phyloP scores from a whole-genome alignment of 1,140 invertebrate species.

The Formica selysi region DNA sequence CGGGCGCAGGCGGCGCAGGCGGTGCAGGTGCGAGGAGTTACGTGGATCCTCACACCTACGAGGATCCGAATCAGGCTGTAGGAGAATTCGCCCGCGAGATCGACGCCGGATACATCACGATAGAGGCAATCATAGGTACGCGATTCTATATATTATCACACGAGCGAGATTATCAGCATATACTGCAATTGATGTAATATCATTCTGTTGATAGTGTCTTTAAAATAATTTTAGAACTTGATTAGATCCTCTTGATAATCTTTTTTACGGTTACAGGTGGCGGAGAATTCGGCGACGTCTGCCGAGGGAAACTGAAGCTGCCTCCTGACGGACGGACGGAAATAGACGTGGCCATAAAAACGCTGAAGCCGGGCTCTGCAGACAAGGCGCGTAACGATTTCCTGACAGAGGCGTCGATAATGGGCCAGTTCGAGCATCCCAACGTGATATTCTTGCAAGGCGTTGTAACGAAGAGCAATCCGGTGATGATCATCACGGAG shows the following conservation, averaged over 20 bases:
- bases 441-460: constrained; percentile 99
- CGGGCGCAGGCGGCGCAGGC: constrained; percentile 84
- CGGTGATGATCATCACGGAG: constrained; percentile 99
- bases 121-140: constrained; percentile 98
- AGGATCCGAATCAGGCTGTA: constrained; percentile 99
- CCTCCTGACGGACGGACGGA: constrained; percentile 94
- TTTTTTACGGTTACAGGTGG: constrained; percentile 88
- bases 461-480: constrained; percentile 99
- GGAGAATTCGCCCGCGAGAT: constrained; percentile 99
- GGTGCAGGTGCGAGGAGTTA: constrained; percentile 94
- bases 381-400: constrained; percentile 99
- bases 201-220: too few species aligned
- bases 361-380: constrained; percentile 97
- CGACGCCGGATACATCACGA: constrained; percentile 98
- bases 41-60: constrained; percentile 99
- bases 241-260: background rate
- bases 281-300: constrained; percentile 99
- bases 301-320: constrained; percentile 96
- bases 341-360: constrained; percentile 98
- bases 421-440: constrained; percentile 99
- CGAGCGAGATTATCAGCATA: constrained; percentile 23
- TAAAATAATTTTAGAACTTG: background rate
- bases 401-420: constrained; percentile 98
- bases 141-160: background rate
- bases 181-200: background rate